These are phyloP conservation scores for Callionymus lyra DNA, from an alignment of 2,113 vertebrate genomes.

Conservation along the genomic window DNA sequence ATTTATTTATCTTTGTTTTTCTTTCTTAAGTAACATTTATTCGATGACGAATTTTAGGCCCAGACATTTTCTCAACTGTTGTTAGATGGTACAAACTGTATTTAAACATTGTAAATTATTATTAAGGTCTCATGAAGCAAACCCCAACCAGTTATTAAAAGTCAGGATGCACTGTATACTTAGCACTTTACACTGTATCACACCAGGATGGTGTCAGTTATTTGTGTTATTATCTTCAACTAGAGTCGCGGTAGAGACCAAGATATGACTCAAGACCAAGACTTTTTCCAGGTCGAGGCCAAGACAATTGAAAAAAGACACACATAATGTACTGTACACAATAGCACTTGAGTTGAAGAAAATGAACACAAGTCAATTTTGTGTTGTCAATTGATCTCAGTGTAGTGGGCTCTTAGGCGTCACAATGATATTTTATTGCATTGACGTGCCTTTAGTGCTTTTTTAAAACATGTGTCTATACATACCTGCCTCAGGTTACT, in stretches of 20 bases:
- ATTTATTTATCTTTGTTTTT: constrained; percentile 9
- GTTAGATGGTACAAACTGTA: constrained; percentile 18
- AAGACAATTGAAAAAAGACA: neutral
- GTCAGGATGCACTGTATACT: constrained; percentile 9
- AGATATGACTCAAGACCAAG: too few relatives aligned
- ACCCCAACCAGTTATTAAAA: constrained; percentile 30
- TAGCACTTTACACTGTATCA: neutral
- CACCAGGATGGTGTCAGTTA: too few relatives aligned
- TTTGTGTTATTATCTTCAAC: too few relatives aligned
- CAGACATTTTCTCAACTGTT: constrained; percentile 12
- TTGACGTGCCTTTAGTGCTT: too few relatives aligned
- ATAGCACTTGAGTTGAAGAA: too few relatives aligned
- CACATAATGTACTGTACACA: too few relatives aligned
- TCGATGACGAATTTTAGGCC: constrained; percentile 5
- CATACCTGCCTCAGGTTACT: neutral
- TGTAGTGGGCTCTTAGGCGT: neutral
- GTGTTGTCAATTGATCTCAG: too few relatives aligned
- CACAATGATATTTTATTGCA: neutral
- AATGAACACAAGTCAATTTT: too few relatives aligned
- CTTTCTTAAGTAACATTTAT: constrained; percentile 1
- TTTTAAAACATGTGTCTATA: neutral
- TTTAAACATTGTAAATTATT: constrained; percentile 25
- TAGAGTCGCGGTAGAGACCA: too few relatives aligned
- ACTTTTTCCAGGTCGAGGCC: too few relatives aligned
- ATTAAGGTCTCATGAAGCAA: constrained; percentile 37